Evolutionary conservation across 2,888 invertebrate species (phyloP).

Genomic region (Venustoraphidia nigricollis): DNA sequence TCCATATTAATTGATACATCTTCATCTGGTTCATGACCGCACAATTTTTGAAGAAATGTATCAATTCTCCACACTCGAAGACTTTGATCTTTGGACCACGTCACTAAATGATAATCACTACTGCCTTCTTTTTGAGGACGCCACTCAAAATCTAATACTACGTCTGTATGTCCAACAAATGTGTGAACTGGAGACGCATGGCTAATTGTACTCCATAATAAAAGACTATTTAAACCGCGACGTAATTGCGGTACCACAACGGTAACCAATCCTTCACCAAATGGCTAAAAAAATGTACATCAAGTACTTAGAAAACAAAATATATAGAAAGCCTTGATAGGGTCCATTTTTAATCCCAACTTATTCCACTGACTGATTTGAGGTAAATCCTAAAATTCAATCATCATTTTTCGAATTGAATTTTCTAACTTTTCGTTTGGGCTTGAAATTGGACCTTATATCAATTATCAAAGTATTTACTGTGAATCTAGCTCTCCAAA

Average conservation of each 20-base stretch:
- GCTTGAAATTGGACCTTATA: neutral
- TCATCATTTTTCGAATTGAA: neutral
- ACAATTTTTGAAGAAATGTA: slow-evolving; percentile 66
- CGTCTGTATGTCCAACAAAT: slow-evolving; percentile 87
- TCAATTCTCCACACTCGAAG: slow-evolving; percentile 84
- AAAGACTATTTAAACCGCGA: slow-evolving; percentile 69
- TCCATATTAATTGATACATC: slow-evolving; percentile 17
- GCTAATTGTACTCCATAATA: slow-evolving; percentile 59
- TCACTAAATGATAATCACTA: slow-evolving; percentile 68
- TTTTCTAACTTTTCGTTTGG: neutral
- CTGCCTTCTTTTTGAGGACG: slow-evolving; percentile 44
- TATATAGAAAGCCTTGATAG: neutral
- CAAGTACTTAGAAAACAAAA: slow-evolving; percentile 7
- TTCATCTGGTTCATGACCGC: slow-evolving; percentile 51
- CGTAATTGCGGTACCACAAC: slow-evolving; percentile 85
- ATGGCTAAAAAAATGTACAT: slow-evolving; percentile 42
- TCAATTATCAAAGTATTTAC: slow-evolving; percentile 24
- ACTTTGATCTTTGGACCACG: slow-evolving; percentile 91
- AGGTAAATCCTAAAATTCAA: neutral
- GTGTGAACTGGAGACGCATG: slow-evolving; percentile 71
- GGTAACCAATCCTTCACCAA: slow-evolving; percentile 81
- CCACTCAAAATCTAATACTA: slow-evolving; percentile 92
- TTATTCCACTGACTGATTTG: neutral
- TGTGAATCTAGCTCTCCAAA: slow-evolving; percentile 87
- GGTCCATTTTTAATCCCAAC: too few species aligned